Evolutionary conservation across 2,113 vertebrate species (phyloP).

Genomic region (Eulacestoma nigropectus): DNA sequence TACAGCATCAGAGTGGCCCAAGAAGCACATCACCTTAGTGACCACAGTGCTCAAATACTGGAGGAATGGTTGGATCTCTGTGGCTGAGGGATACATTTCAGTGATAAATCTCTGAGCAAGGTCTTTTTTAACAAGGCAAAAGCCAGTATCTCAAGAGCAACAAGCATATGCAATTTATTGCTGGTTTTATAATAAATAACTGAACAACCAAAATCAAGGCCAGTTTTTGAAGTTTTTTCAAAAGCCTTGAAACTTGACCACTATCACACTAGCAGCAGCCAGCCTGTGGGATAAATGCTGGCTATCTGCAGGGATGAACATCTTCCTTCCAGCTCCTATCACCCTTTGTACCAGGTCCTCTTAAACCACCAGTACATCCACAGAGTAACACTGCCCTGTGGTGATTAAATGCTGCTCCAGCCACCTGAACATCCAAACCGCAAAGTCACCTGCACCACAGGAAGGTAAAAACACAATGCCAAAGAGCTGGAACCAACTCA

Average conservation of each 20-base stretch:
- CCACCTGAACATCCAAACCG: neutral
- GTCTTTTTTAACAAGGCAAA: neutral
- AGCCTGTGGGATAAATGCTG: neutral
- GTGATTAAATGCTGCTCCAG: neutral
- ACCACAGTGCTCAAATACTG: neutral
- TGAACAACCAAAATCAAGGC: neutral
- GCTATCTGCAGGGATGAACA: neutral
- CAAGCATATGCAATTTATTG: neutral
- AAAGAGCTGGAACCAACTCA: neutral
- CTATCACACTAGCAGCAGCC: neutral
- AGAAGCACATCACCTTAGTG: neutral
- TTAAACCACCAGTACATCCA: neutral
- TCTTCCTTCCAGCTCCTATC: neutral
- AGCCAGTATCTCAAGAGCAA: neutral
- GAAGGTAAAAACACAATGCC: neutral
- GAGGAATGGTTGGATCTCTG: neutral
- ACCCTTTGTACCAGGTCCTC: neutral
- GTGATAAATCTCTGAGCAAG: neutral
- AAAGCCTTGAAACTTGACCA: neutral
- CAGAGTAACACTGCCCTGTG: neutral
- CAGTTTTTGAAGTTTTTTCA: neutral
- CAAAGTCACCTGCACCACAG: neutral
- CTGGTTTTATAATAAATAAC: neutral
- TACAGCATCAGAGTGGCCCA: neutral
- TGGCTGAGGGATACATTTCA: neutral